A percentile compares a stretch with the other conserved stretches of the same genome.
Evolutionary conservation across 2,113 vertebrate genomes (phyloP).

Genomic region (Xyliphius kryptos): DNA sequence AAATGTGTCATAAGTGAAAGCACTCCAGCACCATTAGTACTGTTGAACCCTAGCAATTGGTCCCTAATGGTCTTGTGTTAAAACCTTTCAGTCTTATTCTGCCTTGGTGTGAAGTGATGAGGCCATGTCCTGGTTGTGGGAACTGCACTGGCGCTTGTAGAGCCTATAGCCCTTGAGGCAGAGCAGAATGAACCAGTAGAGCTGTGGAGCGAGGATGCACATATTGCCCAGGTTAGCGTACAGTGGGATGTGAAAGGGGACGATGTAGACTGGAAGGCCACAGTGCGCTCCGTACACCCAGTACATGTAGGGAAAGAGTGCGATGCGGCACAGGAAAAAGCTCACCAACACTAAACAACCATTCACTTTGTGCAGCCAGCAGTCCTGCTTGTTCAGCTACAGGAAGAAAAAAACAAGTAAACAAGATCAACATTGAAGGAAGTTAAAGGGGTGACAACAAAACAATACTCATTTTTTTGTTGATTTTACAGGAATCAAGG

Average conservation of each 20-base stretch:
- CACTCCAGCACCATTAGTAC: conserved; percentile 25
- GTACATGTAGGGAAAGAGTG: conserved; percentile 97
- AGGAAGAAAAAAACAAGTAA: conserved; percentile 25
- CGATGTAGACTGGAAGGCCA: conserved; percentile 71
- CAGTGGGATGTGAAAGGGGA: conserved; percentile 82
- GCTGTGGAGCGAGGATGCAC: conserved; percentile 85
- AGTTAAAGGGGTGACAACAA: too few relatives aligned
- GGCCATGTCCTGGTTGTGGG: conserved; percentile 9
- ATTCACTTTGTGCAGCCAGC: conserved; percentile 84
- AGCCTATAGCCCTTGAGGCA: conserved; percentile 81
- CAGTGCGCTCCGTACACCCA: conserved; percentile 76
- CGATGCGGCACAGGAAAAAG: conserved; percentile 88
- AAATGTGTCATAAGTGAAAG: conserved; percentile 43
- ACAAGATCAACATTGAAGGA: too few relatives aligned
- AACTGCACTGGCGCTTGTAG: conserved; percentile 65
- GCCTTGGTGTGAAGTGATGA: conserved; percentile 41
- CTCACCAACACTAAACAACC: conserved; percentile 80
- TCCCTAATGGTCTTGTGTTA: conserved; percentile 22
- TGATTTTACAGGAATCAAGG: too few relatives aligned
- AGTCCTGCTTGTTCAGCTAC: conserved; percentile 84
- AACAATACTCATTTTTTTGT: too few relatives aligned
- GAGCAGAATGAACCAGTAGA: conserved; percentile 95
- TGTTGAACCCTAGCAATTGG: conserved; percentile 37
- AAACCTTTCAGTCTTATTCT: conserved; percentile 28
- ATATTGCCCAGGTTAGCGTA: conserved; percentile 79